These are phyloP conservation scores for Hemaris fuciformis DNA, from an alignment of 2,888 invertebrate species.

Conservation along the genomic window DNA sequence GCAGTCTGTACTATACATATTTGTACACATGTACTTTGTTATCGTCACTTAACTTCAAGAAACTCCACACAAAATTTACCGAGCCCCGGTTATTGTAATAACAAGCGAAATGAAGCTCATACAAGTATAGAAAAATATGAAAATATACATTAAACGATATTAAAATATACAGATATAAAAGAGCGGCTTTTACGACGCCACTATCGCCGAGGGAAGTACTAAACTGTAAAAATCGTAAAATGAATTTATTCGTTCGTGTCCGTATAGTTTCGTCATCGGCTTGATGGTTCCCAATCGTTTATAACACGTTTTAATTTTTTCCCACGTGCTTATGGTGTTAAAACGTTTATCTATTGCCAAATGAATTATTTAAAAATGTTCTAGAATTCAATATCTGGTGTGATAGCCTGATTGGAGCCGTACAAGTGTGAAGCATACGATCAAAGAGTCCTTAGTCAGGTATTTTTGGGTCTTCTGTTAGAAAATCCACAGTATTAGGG, in stretches of 20 bases:
- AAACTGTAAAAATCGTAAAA: slow-evolving; percentile 7
- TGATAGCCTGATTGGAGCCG: no score
- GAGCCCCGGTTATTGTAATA: background rate
- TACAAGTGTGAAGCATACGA: no score
- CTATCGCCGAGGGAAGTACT: slow-evolving; percentile 6
- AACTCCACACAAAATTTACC: background rate
- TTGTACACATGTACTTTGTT: no score
- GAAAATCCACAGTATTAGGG: no score
- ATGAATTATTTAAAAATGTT: no score
- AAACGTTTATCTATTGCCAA: no score
- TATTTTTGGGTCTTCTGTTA: no score
- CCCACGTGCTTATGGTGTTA: no score
- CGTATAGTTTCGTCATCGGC: background rate
- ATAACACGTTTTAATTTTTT: background rate
- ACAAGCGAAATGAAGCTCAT: background rate
- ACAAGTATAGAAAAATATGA: background rate
- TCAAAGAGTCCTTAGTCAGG: no score
- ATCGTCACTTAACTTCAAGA: background rate
- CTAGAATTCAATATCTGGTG: no score
- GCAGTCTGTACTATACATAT: no score
- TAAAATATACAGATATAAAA: background rate
- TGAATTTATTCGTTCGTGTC: slow-evolving; percentile 17
- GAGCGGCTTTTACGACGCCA: background rate
- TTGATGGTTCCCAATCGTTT: background rate
- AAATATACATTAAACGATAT: background rate